phyloP scores from a whole-genome alignment of 2,888 invertebrate genomes.

The Athetis lepigone region DNA sequence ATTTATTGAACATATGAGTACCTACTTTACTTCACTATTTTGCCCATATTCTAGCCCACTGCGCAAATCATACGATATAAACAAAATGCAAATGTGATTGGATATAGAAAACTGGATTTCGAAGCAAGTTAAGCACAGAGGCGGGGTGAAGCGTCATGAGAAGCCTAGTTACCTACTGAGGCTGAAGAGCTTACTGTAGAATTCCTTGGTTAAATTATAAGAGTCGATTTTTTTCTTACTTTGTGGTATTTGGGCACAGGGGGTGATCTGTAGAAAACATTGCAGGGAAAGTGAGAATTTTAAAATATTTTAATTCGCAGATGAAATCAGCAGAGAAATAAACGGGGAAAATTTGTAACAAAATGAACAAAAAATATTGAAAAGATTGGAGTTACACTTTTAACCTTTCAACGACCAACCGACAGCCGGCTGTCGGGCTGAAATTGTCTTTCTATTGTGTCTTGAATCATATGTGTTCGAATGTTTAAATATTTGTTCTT shows the following conservation, averaged over 20 bases:
- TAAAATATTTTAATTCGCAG: too few species aligned
- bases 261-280: rapidly evolving
- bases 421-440: too few species aligned
- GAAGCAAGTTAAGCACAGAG: conserved; percentile 77
- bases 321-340: too few species aligned
- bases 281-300: too few species aligned
- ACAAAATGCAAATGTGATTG: conserved; percentile 83
- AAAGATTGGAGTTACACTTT: too few species aligned
- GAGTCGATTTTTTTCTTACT: not conserved
- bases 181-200: not conserved
- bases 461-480: too few species aligned
- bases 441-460: too few species aligned
- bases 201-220: too few species aligned
- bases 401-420: too few species aligned
- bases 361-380: too few species aligned
- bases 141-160: conserved; percentile 83
- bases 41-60: conserved; percentile 66
- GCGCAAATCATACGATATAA: conserved; percentile 70
- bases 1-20: not conserved
- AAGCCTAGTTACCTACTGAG: conserved; percentile 19
- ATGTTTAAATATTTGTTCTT: too few species aligned
- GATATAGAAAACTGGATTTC: conserved; percentile 75
- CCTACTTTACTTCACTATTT: conserved; percentile 27
- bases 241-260: not conserved
- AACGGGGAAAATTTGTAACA: too few species aligned